Base-by-base conservation (phyloP, 2,113 vertebrate species). In the Puma concolor region DNA sequence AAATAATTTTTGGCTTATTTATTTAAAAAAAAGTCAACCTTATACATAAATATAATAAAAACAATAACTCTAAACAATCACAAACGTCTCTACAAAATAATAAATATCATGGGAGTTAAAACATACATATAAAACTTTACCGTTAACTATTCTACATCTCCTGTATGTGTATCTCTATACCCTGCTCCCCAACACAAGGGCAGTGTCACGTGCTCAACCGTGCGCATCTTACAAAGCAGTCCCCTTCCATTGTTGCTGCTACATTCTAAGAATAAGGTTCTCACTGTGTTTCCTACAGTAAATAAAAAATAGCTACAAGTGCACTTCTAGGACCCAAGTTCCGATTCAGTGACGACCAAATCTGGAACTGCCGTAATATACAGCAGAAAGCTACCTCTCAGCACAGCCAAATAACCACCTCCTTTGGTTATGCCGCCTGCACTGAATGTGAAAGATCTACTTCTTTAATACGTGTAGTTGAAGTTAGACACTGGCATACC, bases 1-100 rank as follows among this genome's bases (percentile, higher is more conserved):
- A 98, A 98, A 99, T 96, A 98, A 98, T 98, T 98, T 99, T 99
- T 98, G 98, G 97, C 98, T 99, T 98, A 99, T 99, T 99, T 99
- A 99, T 99, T 99, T 98, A 97, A 98, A 98, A 98, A 63, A 99
- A 99, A 98, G 97, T 98, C 98, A 99, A 99, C 98, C 98, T 99
- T 98, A 98, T 98, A 99, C 99, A 99, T 99, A 99, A 99, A 99
- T 99, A 99, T 98, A 98, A 98, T 98, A 97, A 98, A 97, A 99
- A 98, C 98, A 97, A 69, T 98, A 98, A 98, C 96, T 98, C 98
- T 98, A 99, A 97, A 99, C 99, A 99, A 98, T 99, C 98, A 99
- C 98, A 99, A 98, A 98, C 1, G 17, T 98, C 92, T 98, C 99
- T 99, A 99, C 98, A 99, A 99, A 99, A 98, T 98, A 99, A 99